Evolutionary conservation across 2,113 vertebrate species (phyloP).

Genomic region (Xyliphius kryptos): DNA sequence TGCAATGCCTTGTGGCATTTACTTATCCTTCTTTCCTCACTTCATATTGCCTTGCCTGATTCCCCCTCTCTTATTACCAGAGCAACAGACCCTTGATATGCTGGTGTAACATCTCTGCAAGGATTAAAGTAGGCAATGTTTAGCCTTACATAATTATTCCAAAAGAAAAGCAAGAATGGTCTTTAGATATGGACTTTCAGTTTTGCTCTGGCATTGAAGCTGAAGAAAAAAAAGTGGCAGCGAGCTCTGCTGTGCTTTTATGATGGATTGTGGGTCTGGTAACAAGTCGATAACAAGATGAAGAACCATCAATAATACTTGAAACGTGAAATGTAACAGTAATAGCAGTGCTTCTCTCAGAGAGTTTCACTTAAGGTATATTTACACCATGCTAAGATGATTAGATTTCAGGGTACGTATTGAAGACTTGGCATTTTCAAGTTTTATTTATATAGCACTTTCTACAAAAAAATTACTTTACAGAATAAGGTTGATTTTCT

Average conservation of each 20-base stretch:
- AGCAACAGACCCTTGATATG: background rate
- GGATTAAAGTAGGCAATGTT: constrained; percentile 5
- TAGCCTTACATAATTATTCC: background rate
- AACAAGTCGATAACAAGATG: constrained; percentile 13
- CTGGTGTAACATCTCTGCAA: constrained; percentile 14
- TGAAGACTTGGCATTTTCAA: constrained; percentile 1
- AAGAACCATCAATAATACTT: constrained; percentile 20
- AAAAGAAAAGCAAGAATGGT: background rate
- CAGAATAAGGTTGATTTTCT: no score
- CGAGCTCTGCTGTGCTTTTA: background rate
- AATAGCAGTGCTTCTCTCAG: constrained; percentile 2
- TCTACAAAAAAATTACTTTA: no score
- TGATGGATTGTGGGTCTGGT: constrained; percentile 5
- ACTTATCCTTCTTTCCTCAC: background rate
- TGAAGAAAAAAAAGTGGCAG: background rate
- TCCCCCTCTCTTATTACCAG: constrained; percentile 7
- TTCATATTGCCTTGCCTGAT: background rate
- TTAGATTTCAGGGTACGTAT: background rate
- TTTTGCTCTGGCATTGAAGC: background rate
- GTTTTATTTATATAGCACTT: no score
- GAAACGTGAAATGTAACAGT: constrained; percentile 14
- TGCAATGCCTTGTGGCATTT: constrained; percentile 6
- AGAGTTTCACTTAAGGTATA: background rate
- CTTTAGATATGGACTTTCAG: background rate
- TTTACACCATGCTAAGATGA: constrained; percentile 5